A percentile compares a stretch with the other conserved stretches of the same genome.
Conservation (phyloP, 2,888 invertebrate genomes). For the Mesorhabditis belari region DNA sequence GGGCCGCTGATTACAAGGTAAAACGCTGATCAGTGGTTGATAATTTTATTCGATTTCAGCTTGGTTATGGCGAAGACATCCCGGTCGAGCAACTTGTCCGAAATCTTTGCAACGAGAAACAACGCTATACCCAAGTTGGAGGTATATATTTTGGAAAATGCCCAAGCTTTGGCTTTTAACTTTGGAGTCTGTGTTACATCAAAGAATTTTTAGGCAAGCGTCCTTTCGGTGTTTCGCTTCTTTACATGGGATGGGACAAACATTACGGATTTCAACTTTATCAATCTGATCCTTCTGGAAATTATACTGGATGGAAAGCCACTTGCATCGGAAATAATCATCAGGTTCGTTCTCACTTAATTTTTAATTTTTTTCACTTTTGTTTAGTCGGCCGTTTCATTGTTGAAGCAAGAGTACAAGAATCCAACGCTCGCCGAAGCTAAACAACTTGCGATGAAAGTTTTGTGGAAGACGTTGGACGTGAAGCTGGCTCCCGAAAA, state of each 20-base stretch:
- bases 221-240: slow-evolving; percentile 94
- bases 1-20: neutral
- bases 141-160: no score
- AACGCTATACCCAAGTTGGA: slow-evolving; percentile 98
- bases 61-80: slow-evolving; percentile 74
- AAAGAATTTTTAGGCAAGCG: slow-evolving; percentile 81
- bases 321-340: slow-evolving; percentile 99
- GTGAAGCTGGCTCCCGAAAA: slow-evolving; percentile 94
- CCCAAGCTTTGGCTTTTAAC: no score
- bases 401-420: slow-evolving; percentile 94
- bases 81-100: slow-evolving; percentile 97
- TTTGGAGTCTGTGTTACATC: no score
- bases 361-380: neutral
- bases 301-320: slow-evolving; percentile 99
- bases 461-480: slow-evolving; percentile 94
- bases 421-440: slow-evolving; percentile 70
- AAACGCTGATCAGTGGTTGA: neutral
- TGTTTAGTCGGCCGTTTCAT: slow-evolving; percentile 83
- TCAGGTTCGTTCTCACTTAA: slow-evolving; percentile 61
- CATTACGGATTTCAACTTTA: slow-evolving; percentile 99
- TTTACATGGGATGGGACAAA: slow-evolving; percentile 99
- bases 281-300: slow-evolving; percentile 97
- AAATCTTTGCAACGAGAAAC: slow-evolving; percentile 95
- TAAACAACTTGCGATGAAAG: slow-evolving; percentile 79
- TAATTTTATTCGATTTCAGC: slow-evolving; percentile 3